Base-by-base conservation (phyloP, 2,888 invertebrate species). In the Icerya purchasi region DNA sequence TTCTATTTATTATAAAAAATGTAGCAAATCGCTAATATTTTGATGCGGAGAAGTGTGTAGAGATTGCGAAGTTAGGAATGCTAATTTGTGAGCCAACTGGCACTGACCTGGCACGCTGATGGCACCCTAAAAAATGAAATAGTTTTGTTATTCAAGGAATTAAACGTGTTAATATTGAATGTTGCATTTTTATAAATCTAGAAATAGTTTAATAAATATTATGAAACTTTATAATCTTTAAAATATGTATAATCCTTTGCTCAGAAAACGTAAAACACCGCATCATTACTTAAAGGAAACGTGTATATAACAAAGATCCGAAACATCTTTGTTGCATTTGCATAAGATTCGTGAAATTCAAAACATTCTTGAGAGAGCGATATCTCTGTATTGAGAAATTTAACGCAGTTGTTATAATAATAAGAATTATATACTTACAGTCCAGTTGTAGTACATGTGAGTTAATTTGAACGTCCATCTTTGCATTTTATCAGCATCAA, bases 61-160 rank as follows among this genome's bases (percentile, higher is more conserved):
- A 8, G 78, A 78, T 69, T 92, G 90, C 0, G 84, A 85, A 0
- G 87, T 83, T 2, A 93, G 73, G 71, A 88, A 92, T 0, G 94
- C 92, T 64, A 94, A 72, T 68, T 94, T 94, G 70, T 94, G 93
- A 0, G 94, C 93, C 70, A 92, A 93, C 69, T 93, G 92, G 68
- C 90, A 90, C 0, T 90, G 90, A 0, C 92, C 86, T 0, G 94
- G 94, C 2, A 94, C 93, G 10, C 89, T 77, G 19, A 86, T 82
- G 0, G 68, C 66, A 1, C 67, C 66, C 66, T 66, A 60, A 19
- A 64, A 59, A 60, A 60, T 50, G 57, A 57, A 53, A 2, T 14
- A 25, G 20, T 10, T 22, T 24, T n/a, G 19, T 21, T 23, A 10
- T n/a, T n/a, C 3, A n/a, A n/a, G n/a, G n/a, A n/a, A n/a, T n/a